Evolutionary conservation across 1,140 invertebrate species (phyloP).

Genomic region (Sitobion miscanthi): DNA sequence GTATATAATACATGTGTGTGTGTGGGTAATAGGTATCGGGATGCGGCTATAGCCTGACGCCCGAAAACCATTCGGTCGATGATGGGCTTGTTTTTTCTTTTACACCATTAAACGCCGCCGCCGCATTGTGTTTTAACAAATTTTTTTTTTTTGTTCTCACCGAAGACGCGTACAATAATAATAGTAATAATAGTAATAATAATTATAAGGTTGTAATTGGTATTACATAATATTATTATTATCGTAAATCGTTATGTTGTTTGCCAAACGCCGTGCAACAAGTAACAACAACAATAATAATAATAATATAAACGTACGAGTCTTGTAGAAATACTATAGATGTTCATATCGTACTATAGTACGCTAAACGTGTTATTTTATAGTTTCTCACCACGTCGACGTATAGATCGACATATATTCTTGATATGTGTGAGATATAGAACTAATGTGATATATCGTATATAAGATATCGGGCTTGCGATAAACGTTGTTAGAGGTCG

Average conservation of each 20-base stretch:
- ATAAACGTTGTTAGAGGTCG: background rate
- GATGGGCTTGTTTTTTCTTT: slow-evolving; percentile 17
- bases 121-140: background rate
- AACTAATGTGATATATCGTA: too few relatives aligned
- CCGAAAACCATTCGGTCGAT: slow-evolving; percentile 8
- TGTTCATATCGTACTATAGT: background rate
- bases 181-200: background rate
- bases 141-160: background rate
- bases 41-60: slow-evolving; percentile 23
- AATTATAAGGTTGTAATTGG: background rate
- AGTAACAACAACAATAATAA: background rate
- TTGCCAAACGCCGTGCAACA: background rate
- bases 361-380: background rate
- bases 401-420: background rate
- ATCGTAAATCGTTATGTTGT: background rate
- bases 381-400: background rate
- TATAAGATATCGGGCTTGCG: too few relatives aligned
- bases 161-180: background rate
- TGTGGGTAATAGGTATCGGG: background rate
- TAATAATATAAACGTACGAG: background rate
- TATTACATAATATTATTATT: background rate
- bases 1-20: background rate
- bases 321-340: background rate
- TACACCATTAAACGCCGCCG: slow-evolving; percentile 22
- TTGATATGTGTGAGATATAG: too few relatives aligned